Base-by-base conservation (phyloP, 1,140 invertebrate species). In the Listronotus oregonensis region DNA sequence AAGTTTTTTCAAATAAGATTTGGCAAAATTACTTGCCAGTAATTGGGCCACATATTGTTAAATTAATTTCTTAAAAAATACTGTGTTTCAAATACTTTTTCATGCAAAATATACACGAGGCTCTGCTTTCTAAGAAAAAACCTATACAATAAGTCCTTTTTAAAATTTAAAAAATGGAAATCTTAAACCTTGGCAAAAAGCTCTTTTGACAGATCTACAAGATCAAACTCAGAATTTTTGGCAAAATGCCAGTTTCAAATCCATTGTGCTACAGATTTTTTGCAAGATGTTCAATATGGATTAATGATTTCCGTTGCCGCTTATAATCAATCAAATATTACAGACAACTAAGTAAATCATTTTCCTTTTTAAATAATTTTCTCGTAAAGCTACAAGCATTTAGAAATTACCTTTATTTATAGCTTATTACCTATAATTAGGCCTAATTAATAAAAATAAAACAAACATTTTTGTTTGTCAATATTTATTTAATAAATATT, bases 251-350 rank as follows among this genome's bases (percentile, higher is more conserved):
- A 27, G n/a, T n/a, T 27, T 27, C 21, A 1, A 27, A 27, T 27
- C 21, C 21, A 27, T 27, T 27, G 21, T 5, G 5, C 5, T 27
- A 27, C 21, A 27, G 1, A 27, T 27, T 50, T 7, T 18, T n/a
- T 8, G 27, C 47, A 50, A 18, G 47, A 18, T 15, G 47, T 50
- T 50, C 17, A 50, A 18, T 12, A 50, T 50, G 47, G 47, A 50
- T 50, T 50, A 50, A 15, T 18, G 21, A 50, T 50, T 50, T 50
- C 7, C 27, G 21, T 50, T 50, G 47, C 47, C 47, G 47, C 1
- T 50, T 50, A 50, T 50, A 50, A 50, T 27, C 47, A 17, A 27
- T 50, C 47, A 18, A 50, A 40, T 12, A 14, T 40, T 40, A 40
- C 39, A 40, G 5, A 5, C 21, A 27, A 27, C 21, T 27, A 27